These are phyloP conservation scores for Cyrtorhinus lividipennis DNA, from an alignment of 1,140 invertebrate species.

Conservation along the genomic window DNA sequence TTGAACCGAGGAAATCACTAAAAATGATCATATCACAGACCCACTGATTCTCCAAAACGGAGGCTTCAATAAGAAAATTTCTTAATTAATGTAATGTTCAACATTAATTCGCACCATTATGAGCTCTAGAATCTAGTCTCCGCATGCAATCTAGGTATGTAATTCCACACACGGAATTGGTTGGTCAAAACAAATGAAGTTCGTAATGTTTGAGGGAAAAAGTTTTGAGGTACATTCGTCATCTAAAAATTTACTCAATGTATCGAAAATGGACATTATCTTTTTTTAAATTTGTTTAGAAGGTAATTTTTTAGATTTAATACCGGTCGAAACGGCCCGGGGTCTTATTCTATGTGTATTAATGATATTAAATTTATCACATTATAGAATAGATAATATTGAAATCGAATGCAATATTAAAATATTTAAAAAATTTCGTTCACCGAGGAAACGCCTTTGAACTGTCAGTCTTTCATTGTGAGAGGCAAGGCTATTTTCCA, in stretches of 20 bases:
- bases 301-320: background rate
- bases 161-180: background rate
- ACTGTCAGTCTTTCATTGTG: slow-evolving; percentile 4
- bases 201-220: background rate
- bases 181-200: background rate
- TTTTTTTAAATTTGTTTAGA: background rate
- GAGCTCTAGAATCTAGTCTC: slow-evolving; percentile 15
- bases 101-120: background rate
- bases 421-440: background rate
- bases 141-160: too few species aligned
- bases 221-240: background rate
- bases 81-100: slow-evolving; percentile 7
- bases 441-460: background rate
- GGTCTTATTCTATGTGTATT: background rate
- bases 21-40: slow-evolving; percentile 20
- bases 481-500: background rate
- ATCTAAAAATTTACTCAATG: background rate
- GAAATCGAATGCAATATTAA: background rate
- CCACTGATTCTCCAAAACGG: slow-evolving; percentile 16
- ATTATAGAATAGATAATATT: background rate
- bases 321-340: background rate
- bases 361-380: background rate
- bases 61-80: slow-evolving; percentile 19
- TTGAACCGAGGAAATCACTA: too few species aligned
- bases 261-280: background rate